Base-by-base conservation (phyloP, 2,888 invertebrate genomes). In the Megamerina dolium region DNA sequence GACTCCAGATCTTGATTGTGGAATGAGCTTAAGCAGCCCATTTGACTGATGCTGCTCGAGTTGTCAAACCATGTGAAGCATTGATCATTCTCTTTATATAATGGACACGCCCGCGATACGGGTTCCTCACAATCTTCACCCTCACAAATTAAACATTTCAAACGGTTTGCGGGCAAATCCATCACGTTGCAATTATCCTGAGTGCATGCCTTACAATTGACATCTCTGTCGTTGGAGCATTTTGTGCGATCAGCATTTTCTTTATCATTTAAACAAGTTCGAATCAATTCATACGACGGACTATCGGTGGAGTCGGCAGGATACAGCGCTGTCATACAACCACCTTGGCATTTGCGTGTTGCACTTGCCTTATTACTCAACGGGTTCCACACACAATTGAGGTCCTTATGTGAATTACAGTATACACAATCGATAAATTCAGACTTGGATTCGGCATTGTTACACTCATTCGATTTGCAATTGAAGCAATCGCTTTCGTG, bases 401-500 rank as follows among this genome's bases (percentile, higher is more conserved):
- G 17, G 26, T 60, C 49, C 47, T 56, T 59, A 43, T 50, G 39
- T 2, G 64, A 58, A 44, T 68, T 58, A 21, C 68, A 69, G 37
- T 62, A 64, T 19, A 68, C 39, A 41, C 68, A 69, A 10, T 59
- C 57, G 3, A 38, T 49, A 41, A 57, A 65, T 10, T 64, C 57
- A 0, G 41, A 29, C 0, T 45, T 18, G 0, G 46, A 34, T 1
- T 40, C 54, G 2, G 66, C 66, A 2, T 45, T 57, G 45, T 69
- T 69, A 39, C 68, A 69, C 12, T 58, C 42, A 48, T 68, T 68
- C 5, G 68, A 70, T 43, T 64, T 67, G 56, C 68, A 69, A 6
- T 46, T 45, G 5, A 52, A 59, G 21, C 70, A 68, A 12, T 51
- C 57, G 4, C 29, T 50, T 0, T 47, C 9, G 12, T 61, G 58